phyloP scores from a whole-genome alignment of 2,797 vertebrate genomes.

The Pipistrellus kuhlii region DNA sequence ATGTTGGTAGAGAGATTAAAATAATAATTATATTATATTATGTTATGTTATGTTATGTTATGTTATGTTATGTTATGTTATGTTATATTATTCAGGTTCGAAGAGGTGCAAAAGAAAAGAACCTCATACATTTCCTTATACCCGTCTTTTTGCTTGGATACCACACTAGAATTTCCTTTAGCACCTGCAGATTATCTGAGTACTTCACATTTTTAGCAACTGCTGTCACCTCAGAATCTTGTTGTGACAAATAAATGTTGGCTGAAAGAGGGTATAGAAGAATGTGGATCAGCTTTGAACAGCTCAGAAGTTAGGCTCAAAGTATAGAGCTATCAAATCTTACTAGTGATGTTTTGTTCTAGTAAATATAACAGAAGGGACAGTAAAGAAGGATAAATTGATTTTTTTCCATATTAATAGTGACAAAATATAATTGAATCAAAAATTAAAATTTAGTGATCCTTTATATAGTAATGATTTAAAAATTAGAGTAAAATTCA shows the following conservation, averaged over 20 bases:
- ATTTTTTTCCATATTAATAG: neutral
- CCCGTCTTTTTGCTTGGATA: neutral
- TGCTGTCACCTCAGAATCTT: neutral
- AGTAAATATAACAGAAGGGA: neutral
- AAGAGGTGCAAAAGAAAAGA: neutral
- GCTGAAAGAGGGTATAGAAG: neutral
- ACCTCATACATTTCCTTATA: neutral
- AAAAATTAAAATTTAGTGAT: neutral
- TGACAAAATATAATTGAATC: slow-evolving; percentile 17
- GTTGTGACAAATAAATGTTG: neutral
- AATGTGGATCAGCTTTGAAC: neutral
- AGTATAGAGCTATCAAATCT: neutral
- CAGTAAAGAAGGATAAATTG: neutral
- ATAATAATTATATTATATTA: neutral
- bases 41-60: no score
- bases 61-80: no score
- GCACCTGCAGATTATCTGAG: neutral
- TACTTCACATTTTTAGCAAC: neutral
- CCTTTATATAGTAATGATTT: neutral
- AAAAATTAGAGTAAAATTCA: slow-evolving; percentile 11
- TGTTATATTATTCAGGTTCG: neutral
- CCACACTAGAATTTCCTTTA: neutral
- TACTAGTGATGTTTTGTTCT: neutral
- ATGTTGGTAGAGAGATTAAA: slow-evolving; percentile 62
- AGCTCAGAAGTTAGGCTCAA: neutral